Evolutionary conservation across 2,113 vertebrate genomes (phyloP).

Genomic region (Oncorhynchus clarkii): DNA sequence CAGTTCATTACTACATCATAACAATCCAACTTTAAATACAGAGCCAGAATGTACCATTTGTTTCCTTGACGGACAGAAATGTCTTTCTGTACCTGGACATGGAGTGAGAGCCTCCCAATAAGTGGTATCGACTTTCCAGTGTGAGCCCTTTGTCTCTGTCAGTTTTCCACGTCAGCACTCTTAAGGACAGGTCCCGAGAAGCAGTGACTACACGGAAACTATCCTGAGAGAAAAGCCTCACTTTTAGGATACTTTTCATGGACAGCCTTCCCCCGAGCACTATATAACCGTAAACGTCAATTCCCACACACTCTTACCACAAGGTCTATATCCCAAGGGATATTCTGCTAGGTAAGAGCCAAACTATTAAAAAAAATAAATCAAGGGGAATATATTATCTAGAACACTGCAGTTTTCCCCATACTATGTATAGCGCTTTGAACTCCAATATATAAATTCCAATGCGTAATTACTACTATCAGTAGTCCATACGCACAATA

Average conservation of each 20-base stretch:
- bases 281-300: too few species aligned
- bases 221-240: conserved; percentile 53
- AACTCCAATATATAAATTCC: too few species aligned
- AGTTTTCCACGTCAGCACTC: conserved; percentile 69
- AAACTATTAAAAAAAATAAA: too few species aligned
- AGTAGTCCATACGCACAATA: not conserved
- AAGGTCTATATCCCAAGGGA: not conserved
- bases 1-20: too few species aligned
- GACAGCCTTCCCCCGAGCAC: too few species aligned
- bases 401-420: too few species aligned
- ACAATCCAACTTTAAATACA: not conserved
- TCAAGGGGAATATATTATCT: too few species aligned
- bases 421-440: too few species aligned
- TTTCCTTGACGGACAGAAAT: not conserved
- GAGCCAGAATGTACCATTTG: not conserved
- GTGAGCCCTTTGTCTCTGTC: conserved; percentile 46
- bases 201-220: conserved; percentile 74
- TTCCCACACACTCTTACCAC: not conserved
- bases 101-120: conserved; percentile 72
- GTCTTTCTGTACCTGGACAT: conserved; percentile 66
- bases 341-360: too few species aligned
- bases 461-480: too few species aligned
- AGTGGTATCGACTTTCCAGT: conserved; percentile 71
- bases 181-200: conserved; percentile 73
- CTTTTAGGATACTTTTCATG: too few species aligned